Base-by-base conservation (phyloP, 2,113 vertebrate genomes). In the Anolis sagrei region DNA sequence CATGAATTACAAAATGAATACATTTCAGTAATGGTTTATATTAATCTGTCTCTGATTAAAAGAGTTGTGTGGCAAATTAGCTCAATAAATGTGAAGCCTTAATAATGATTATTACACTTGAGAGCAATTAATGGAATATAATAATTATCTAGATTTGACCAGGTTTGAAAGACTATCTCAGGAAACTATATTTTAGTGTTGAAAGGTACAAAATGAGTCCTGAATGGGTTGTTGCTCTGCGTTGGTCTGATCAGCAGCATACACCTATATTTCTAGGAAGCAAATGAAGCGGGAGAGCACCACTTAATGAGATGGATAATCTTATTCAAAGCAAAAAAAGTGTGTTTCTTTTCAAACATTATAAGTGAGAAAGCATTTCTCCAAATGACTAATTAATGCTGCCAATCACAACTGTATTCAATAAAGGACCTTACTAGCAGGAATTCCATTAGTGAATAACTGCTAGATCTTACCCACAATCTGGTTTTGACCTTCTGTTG, bases 51-150 rank as follows among this genome's bases (percentile, higher is more conserved):
- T 86, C 79, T 64, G 73, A 82, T 70, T 61, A 88, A 78, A 73
- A 87, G 70, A 91, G 79, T 73, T 90, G 0, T 29, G 76, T 76
- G 75, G 11, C 0, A 89, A 89, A 91, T 66, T 87, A 39, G 14
- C 72, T 75, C 78, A 90, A 87, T 85, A 90, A 87, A 64, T 64
- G 5, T n/a, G 72, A 92, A 23, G 13, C 8, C 89, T 91, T 91
- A 88, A 81, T 81, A 77, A 87, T 83, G 76, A 79, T 78, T 86
- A 58, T 48, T 78, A 5, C 13, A 69, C 84, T 80, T 90, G 49
- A 81, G 91, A 91, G 8, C 5, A 85, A 86, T 89, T 80, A 79
- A 79, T 89, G 8, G 29, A 2, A 4, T 87, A 36, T 75, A 89
- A 34, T 75, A 90, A 84, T 86, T 36, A 75, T 2, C 1, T 76